These are phyloP conservation scores for Junonia oenone DNA, from an alignment of 2,888 invertebrate genomes.

Conservation along the genomic window DNA sequence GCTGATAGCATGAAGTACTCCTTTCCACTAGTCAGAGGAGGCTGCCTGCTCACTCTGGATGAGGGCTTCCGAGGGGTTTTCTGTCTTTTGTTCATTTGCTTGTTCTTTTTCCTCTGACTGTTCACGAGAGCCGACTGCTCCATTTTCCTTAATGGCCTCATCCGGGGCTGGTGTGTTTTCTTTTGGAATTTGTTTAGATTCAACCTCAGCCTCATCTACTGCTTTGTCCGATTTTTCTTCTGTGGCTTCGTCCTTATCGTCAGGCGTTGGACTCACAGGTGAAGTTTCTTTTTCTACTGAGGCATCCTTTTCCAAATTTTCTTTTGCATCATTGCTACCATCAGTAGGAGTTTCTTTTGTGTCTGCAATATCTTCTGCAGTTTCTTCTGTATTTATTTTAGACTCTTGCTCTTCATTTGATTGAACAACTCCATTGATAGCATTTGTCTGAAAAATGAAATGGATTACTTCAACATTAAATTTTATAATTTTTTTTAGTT, in stretches of 20 bases:
- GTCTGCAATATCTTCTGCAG: slow-evolving; percentile 30
- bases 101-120: slow-evolving; percentile 57
- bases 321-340: slow-evolving; percentile 27
- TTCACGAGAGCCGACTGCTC: slow-evolving; percentile 64
- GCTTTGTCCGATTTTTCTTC: slow-evolving; percentile 42
- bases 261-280: slow-evolving; percentile 47
- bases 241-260: slow-evolving; percentile 38
- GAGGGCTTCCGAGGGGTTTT: slow-evolving; percentile 61
- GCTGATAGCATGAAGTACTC: slow-evolving; percentile 57
- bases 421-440: slow-evolving; percentile 58
- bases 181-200: slow-evolving; percentile 48
- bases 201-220: slow-evolving; percentile 42
- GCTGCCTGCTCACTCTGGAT: slow-evolving; percentile 66
- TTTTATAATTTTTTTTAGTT: not conserved
- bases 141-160: slow-evolving; percentile 60
- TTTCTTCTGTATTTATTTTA: slow-evolving; percentile 35
- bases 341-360: slow-evolving; percentile 29
- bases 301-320: slow-evolving; percentile 34
- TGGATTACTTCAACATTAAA: not conserved
- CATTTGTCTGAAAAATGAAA: slow-evolving; percentile 42
- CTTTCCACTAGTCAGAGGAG: slow-evolving; percentile 54
- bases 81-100: slow-evolving; percentile 49
- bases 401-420: slow-evolving; percentile 40
- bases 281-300: slow-evolving; percentile 40
- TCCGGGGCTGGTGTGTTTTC: slow-evolving; percentile 53